Evolutionary conservation across 2,888 invertebrate genomes (phyloP).

Genomic region (Noctua comes): DNA sequence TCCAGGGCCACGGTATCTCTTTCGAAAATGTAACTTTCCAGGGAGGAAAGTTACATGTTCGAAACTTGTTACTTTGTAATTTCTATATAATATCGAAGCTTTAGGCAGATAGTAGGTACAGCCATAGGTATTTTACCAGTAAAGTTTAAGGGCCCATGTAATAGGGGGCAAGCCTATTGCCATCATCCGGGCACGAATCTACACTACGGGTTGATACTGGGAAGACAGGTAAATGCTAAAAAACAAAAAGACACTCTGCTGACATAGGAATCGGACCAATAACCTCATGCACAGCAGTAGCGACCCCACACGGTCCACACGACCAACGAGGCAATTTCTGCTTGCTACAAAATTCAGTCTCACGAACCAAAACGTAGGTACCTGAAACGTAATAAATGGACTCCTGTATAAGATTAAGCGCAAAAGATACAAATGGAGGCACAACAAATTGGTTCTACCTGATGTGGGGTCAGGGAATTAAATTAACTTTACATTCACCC

Average conservation of each 20-base stretch:
- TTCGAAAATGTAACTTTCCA: no score
- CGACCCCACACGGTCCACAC: background rate
- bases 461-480: conserved; percentile 55
- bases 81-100: no score
- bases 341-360: background rate
- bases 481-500: conserved; percentile 54
- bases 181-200: background rate
- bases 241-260: background rate
- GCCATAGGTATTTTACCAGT: no score
- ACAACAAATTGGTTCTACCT: conserved; percentile 57
- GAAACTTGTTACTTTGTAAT: no score
- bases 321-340: background rate
- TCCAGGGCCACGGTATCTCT: no score
- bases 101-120: no score
- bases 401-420: conserved; percentile 49
- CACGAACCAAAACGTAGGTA: background rate
- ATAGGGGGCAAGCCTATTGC: no score
- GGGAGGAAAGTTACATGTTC: no score
- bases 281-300: background rate
- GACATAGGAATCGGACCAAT: background rate
- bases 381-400: conserved; percentile 41
- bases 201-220: background rate
- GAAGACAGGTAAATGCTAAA: background rate
- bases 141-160: no score
- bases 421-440: conserved; percentile 52